Percentiles rank a stretch among this genome's conserved stretches.
Evolutionary conservation across 2,797 vertebrate species (phyloP).

Genomic region (Lepus oiostolus): DNA sequence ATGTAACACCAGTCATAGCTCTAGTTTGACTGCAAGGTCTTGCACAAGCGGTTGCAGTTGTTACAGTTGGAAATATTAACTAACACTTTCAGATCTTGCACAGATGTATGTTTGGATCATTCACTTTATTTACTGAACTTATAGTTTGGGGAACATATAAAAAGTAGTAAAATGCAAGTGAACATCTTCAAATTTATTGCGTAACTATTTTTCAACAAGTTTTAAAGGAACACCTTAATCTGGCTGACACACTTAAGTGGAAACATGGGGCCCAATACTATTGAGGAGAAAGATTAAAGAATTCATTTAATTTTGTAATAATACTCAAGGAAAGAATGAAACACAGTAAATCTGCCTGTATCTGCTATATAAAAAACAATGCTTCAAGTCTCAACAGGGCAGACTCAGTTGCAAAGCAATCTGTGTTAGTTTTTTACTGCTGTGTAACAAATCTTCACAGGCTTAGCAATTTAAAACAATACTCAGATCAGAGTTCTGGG

Average conservation of each 20-base stretch:
- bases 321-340: conserved; percentile 12
- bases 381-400: not conserved
- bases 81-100: conserved; percentile 28
- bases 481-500: not conserved
- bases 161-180: conserved; percentile 5
- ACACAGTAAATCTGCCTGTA: not conserved
- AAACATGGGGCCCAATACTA: conserved; percentile 15
- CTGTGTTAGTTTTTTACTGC: conserved; percentile 26
- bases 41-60: not conserved
- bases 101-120: not conserved
- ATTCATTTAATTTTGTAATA: conserved; percentile 50
- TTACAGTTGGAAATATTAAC: not conserved
- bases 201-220: conserved; percentile 37
- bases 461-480: conserved; percentile 23
- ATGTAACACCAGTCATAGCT: conserved; percentile 5
- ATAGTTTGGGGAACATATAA: not conserved
- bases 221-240: conserved; percentile 27
- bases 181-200: conserved; percentile 22
- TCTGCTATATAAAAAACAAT: not conserved
- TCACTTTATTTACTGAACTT: conserved; percentile 33
- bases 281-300: not conserved
- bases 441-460: conserved; percentile 42
- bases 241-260: conserved; percentile 15
- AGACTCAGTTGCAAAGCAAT: conserved; percentile 25
- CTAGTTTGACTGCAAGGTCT: not conserved